Conservation (phyloP, 2,888 invertebrate species). For the Sphaerophoria taeniata region DNA sequence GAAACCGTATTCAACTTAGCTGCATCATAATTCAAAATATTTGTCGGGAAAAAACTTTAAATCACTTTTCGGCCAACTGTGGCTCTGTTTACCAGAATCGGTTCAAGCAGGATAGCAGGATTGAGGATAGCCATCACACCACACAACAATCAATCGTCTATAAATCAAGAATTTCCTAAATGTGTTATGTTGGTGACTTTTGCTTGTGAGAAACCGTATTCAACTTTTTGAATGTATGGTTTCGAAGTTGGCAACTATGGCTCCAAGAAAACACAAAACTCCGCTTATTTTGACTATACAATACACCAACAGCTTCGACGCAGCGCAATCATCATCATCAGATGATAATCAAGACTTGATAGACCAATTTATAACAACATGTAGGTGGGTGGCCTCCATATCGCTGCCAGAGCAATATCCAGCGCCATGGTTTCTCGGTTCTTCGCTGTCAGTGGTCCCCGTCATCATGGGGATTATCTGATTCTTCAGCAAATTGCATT, state of each 20-base stretch:
- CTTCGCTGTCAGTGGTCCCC: constrained; percentile 14
- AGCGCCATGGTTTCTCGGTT: constrained; percentile 22
- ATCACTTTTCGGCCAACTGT: too few relatives aligned
- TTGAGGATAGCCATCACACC: too few relatives aligned
- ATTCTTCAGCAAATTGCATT: constrained; percentile 73
- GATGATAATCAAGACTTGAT: constrained; percentile 64
- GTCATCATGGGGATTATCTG: constrained; percentile 65
- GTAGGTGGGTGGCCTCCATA: constrained; percentile 69
- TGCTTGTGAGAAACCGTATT: too few relatives aligned
- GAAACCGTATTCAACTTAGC: too few relatives aligned
- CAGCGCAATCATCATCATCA: constrained; percentile 30
- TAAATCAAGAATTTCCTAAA: too few relatives aligned
- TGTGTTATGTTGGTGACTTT: too few relatives aligned
- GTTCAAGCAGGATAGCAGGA: too few relatives aligned
- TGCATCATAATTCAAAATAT: too few relatives aligned
- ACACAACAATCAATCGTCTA: too few relatives aligned
- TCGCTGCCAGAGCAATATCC: constrained; percentile 24
- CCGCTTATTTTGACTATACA: constrained; percentile 28
- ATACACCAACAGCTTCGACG: neutral
- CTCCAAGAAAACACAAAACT: constrained; percentile 1
- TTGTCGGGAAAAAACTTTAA: too few relatives aligned
- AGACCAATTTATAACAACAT: constrained; percentile 70
- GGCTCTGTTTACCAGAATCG: too few relatives aligned
- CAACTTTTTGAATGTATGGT: neutral
- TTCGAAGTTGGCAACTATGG: constrained; percentile 16